Base-by-base conservation (phyloP, 2,888 invertebrate genomes). In the Achlya flavicornis region DNA sequence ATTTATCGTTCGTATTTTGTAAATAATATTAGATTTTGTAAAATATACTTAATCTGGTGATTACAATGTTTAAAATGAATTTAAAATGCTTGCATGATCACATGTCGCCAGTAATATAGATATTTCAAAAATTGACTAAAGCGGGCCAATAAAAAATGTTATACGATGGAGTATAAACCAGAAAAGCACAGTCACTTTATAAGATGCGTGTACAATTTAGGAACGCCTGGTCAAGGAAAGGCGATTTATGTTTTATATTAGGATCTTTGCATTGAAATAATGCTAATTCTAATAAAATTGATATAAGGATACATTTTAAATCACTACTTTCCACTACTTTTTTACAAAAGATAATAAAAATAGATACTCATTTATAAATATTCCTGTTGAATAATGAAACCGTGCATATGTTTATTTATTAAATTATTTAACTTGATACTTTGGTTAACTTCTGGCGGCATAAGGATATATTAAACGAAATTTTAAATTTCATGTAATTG, bases 11-110 rank as follows among this genome's bases (percentile, higher is more conserved):
- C 83, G 77, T 88, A 84, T 84, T 84, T 84, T 91, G 90, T 90
- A 91, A 85, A 91, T 90, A 90, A 85, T 85, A 84, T 83, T 86
- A 85, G 84, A 84, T 87, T 85, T 88, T 87, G 83, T 90, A 88
- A 84, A 80, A 79, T 83, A 85, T 73, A 78, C 74, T 80, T 83
- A 81, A 80, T 79, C 78, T 81, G 79, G 77, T 84, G 76, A 79
- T 72, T 76, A 76, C 65, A 73, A 68, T 74, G 69, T 71, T 63
- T 70, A 70, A 61, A 69, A 72, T 70, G 59, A 74, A 63, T 7
- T 53, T 71, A 73, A n/a, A 46, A 69, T 62, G 58, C 70, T 74
- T 75, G 71, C 69, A 68, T 69, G 68, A 64, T 70, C 70, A 70
- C 66, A 69, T 74, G 66, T 53, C 53, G 53, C 19, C 53, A 53